A percentile compares a stretch with the other conserved stretches of the same genome.
Conservation (phyloP, 1,140 invertebrate genomes). For the Drosophila sechellia region DNA sequence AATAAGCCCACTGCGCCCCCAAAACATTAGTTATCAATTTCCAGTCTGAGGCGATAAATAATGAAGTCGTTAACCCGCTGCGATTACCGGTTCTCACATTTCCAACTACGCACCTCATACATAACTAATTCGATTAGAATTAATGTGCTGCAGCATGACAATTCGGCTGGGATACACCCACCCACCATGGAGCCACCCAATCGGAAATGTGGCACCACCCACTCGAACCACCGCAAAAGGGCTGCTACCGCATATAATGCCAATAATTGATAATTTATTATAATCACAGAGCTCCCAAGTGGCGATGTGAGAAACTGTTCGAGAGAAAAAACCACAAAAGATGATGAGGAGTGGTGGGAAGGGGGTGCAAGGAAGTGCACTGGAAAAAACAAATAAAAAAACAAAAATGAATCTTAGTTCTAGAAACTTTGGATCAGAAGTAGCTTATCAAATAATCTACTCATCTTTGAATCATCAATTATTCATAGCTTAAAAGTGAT, state of each 20-base stretch:
- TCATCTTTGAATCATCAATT: too few species aligned
- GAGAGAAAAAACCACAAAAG: conserved; percentile 24
- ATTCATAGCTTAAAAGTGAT: too few species aligned
- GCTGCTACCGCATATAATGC: conserved; percentile 61
- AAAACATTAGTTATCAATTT: conserved; percentile 30
- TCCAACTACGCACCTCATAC: conserved; percentile 46
- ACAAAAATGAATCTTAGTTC: too few species aligned
- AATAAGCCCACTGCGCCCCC: conserved; percentile 16
- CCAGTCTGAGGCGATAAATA: conserved; percentile 34
- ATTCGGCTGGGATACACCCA: conserved; percentile 28
- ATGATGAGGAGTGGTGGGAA: conserved; percentile 12
- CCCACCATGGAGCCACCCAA: conserved; percentile 25
- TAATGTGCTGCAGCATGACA: conserved; percentile 49
- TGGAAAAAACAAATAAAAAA: not conserved
- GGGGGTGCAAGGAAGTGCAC: conserved; percentile 14
- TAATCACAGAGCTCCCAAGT: conserved; percentile 61
- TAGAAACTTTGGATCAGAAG: too few species aligned
- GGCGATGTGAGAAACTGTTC: conserved; percentile 33
- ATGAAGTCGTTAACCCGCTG: conserved; percentile 35
- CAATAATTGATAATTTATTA: conserved; percentile 83
- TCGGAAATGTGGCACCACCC: conserved; percentile 34
- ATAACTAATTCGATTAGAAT: conserved; percentile 62
- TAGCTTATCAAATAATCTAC: too few species aligned
- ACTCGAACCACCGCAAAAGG: conserved; percentile 18
- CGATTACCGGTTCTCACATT: conserved; percentile 45